phyloP scores from a whole-genome alignment of 2,797 vertebrate species.

The Tapera naevia region DNA sequence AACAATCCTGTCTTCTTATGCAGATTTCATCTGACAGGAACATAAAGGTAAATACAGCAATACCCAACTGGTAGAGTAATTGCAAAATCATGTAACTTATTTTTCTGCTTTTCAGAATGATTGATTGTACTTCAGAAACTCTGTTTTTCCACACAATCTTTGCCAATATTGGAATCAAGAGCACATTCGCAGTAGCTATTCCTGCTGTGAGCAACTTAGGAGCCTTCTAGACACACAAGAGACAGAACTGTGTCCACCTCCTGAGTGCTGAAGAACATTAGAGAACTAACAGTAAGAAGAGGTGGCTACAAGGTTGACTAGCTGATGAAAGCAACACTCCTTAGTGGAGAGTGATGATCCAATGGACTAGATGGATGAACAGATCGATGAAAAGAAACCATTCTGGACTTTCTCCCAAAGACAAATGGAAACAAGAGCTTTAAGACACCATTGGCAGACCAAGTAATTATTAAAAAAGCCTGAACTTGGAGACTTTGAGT shows the following conservation, averaged over 20 bases:
- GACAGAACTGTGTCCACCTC: neutral
- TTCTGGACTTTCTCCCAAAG: neutral
- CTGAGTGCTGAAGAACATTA: no score
- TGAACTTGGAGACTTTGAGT: neutral
- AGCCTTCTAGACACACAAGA: neutral
- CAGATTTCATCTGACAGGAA: neutral
- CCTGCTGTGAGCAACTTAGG: neutral
- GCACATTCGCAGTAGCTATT: neutral
- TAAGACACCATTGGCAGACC: neutral
- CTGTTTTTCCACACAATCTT: neutral
- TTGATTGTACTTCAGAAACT: neutral
- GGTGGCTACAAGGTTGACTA: neutral
- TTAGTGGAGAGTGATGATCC: neutral
- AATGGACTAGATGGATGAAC: neutral
- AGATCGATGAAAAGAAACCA: neutral
- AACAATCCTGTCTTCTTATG: neutral
- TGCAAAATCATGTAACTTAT: neutral
- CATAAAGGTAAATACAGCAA: neutral
- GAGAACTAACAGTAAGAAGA: neutral
- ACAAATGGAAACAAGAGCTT: neutral
- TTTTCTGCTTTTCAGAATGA: neutral
- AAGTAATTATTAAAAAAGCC: neutral
- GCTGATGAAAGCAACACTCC: neutral
- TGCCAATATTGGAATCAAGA: neutral
- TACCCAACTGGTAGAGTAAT: neutral